Evolutionary conservation across 2,113 vertebrate species (phyloP).

Genomic region (Ceyx melanurus): DNA sequence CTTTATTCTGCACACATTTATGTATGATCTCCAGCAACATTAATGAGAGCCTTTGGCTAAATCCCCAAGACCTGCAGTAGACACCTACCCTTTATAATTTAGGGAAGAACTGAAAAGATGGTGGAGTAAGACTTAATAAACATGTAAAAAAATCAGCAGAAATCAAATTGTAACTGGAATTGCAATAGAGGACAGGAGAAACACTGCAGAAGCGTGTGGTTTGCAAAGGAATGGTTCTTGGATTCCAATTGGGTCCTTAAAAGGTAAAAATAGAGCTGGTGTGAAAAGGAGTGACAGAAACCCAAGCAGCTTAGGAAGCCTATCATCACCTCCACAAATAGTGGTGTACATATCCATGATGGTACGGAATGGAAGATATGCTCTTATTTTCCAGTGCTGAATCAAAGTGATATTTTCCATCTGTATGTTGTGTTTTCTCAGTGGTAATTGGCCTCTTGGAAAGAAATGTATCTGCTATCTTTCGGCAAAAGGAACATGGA

Average conservation of each 20-base stretch:
- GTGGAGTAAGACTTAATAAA: neutral
- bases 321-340: slow-evolving; percentile 32
- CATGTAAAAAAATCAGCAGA: neutral
- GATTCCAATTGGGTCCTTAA: neutral
- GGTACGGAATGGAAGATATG: neutral
- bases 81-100: neutral
- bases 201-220: neutral
- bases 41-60: neutral
- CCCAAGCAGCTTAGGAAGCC: slow-evolving; percentile 29
- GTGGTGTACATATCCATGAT: neutral
- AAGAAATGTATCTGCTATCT: neutral
- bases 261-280: neutral
- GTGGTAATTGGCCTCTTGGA: neutral
- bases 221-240: neutral
- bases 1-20: neutral
- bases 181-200: neutral
- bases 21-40: neutral
- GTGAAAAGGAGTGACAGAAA: neutral
- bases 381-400: slow-evolving; percentile 22
- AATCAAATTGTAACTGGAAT: neutral
- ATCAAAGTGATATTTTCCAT: neutral
- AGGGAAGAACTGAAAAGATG: neutral
- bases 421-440: neutral
- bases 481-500: neutral
- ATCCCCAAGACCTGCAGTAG: neutral